phyloP scores from a whole-genome alignment of 1,140 invertebrate genomes.

The Drosophila sp. region DNA sequence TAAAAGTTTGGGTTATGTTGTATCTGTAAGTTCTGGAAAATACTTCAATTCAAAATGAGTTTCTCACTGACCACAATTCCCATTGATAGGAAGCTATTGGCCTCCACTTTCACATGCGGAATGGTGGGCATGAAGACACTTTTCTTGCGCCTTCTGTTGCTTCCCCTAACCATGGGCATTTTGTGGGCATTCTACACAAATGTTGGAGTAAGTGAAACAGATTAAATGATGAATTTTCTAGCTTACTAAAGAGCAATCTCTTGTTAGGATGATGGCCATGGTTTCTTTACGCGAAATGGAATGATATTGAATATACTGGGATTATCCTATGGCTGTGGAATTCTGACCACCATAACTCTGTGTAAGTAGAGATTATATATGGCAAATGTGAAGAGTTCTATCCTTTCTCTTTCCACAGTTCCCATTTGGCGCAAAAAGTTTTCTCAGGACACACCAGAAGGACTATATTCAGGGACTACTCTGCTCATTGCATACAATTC shows the following conservation, averaged over 20 bases:
- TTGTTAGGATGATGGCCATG: conserved; percentile 87
- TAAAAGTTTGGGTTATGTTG: conserved; percentile 89
- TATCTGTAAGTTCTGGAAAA: conserved; percentile 87
- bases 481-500: conserved; percentile 91
- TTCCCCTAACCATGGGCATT: conserved; percentile 91
- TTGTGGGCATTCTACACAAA: conserved; percentile 92
- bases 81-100: conserved; percentile 87
- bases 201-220: conserved; percentile 84
- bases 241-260: not conserved
- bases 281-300: conserved; percentile 90
- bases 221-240: not conserved
- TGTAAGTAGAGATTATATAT: conserved; percentile 86
- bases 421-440: conserved; percentile 93
- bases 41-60: not conserved
- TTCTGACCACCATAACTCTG: conserved; percentile 90
- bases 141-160: conserved; percentile 88
- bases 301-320: conserved; percentile 92
- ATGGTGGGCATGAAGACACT: conserved; percentile 89
- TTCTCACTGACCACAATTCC: not conserved
- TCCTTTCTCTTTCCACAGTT: conserved; percentile 85
- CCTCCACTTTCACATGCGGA: conserved; percentile 90
- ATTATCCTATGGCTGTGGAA: conserved; percentile 90
- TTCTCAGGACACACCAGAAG: conserved; percentile 94
- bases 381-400: not conserved
- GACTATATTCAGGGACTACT: conserved; percentile 92